A percentile compares a stretch with the other conserved stretches of the same genome.
Evolutionary conservation across 1,140 invertebrate genomes (phyloP).

Genomic region (Marisa cornuarietis): DNA sequence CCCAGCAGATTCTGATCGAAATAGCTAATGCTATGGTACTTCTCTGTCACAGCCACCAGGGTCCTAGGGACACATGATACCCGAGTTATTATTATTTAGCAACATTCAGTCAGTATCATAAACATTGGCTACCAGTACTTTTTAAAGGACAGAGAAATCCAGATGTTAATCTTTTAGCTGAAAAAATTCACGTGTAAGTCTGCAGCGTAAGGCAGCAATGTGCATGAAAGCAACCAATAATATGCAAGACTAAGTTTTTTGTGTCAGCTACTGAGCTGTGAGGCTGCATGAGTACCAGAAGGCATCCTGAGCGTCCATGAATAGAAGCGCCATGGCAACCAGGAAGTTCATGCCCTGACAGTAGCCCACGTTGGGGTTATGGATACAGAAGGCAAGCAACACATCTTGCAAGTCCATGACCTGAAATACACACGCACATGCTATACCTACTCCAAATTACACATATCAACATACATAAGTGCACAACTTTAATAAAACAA

Average conservation of each 20-base stretch:
- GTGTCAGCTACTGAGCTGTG: too few relatives aligned
- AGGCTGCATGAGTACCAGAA: constrained; percentile 66
- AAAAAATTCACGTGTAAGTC: too few relatives aligned
- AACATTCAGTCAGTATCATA: too few relatives aligned
- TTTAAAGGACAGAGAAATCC: too few relatives aligned
- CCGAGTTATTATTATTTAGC: too few relatives aligned
- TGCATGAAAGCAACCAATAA: too few relatives aligned
- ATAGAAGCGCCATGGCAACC: constrained; percentile 68
- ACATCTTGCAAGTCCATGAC: constrained; percentile 68
- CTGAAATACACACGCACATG: constrained; percentile 45
- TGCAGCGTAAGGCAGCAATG: too few relatives aligned
- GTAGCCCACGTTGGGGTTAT: constrained; percentile 68
- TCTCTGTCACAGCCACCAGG: constrained; percentile 68
- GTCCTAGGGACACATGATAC: neutral
- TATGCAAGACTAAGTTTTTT: too few relatives aligned
- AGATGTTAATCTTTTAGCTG: too few relatives aligned
- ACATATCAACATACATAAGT: too few relatives aligned
- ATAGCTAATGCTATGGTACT: constrained; percentile 67
- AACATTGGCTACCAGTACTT: too few relatives aligned
- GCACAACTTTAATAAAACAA: too few relatives aligned
- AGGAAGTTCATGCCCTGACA: constrained; percentile 73
- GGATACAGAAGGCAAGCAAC: constrained; percentile 69
- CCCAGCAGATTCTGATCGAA: constrained; percentile 69
- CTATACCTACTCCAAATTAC: neutral
- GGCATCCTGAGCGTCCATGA: constrained; percentile 69